Percentiles rank a stretch among this genome's conserved stretches.
Conservation (phyloP, 2,113 vertebrate species). For the Sterna hirundo region DNA sequence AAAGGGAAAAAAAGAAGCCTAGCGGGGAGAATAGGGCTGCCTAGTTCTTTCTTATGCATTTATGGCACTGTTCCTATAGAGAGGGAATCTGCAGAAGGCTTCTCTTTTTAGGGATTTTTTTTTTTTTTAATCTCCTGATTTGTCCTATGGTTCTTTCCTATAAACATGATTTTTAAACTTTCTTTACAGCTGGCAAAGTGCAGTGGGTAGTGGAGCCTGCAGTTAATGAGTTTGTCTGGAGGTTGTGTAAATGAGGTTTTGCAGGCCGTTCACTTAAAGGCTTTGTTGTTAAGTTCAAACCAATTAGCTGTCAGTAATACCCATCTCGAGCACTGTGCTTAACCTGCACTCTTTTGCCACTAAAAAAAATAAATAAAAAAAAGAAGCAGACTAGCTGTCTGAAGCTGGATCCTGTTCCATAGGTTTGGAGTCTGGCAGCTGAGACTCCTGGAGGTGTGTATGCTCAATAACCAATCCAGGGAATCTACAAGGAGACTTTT, state of each 20-base stretch:
- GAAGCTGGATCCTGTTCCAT: background rate
- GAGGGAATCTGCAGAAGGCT: conserved; percentile 43
- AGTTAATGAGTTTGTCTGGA: conserved; percentile 36
- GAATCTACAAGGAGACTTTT: background rate
- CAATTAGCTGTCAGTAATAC: conserved; percentile 32
- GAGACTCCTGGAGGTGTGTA: background rate
- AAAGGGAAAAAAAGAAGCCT: conserved; percentile 38
- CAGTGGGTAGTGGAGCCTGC: conserved; percentile 33
- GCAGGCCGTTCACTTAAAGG: conserved; percentile 39
- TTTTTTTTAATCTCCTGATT: background rate
- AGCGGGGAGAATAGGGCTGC: conserved; percentile 39
- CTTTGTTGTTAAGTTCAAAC: conserved; percentile 42
- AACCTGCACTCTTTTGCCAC: background rate
- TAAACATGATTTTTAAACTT: conserved; percentile 46
- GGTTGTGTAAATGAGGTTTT: conserved; percentile 37
- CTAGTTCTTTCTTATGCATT: conserved; percentile 16
- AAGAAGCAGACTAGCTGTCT: background rate
- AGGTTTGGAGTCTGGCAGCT: background rate
- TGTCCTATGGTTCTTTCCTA: background rate
- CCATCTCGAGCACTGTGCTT: background rate
- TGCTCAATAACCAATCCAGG: background rate
- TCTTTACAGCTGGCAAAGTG: background rate
- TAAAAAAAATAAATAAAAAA: too few species aligned
- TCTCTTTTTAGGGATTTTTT: background rate
- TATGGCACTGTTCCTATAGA: conserved; percentile 55